These are phyloP conservation scores for Turnix velox DNA, from an alignment of 2,113 vertebrate genomes.

Conservation along the genomic window DNA sequence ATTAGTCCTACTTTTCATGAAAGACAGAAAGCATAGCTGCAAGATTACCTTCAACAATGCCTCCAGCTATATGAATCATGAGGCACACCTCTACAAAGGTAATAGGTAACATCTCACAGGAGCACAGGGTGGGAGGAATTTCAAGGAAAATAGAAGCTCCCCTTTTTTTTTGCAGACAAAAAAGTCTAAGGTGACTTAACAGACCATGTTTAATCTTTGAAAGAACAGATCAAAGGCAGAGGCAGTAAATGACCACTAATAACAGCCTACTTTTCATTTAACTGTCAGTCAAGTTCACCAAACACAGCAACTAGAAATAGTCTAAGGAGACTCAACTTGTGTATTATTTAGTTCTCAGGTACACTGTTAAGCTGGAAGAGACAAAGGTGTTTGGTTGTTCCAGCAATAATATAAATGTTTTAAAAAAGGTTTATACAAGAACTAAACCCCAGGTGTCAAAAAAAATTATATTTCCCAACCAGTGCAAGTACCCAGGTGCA, in stretches of 20 bases:
- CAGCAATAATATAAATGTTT: not conserved
- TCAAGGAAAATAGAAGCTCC: not conserved
- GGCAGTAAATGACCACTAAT: constrained; percentile 44
- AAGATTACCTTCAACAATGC: constrained; percentile 15
- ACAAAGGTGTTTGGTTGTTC: constrained; percentile 23
- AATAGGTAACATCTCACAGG: not conserved
- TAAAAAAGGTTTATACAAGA: not conserved
- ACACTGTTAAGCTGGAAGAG: not conserved
- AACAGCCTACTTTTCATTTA: constrained; percentile 29
- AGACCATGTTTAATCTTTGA: not conserved
- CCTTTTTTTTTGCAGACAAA: not conserved
- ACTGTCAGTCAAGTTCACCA: constrained; percentile 14
- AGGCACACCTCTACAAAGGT: not conserved
- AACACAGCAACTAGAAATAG: constrained; percentile 3
- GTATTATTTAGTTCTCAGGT: constrained; percentile 7
- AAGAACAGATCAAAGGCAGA: constrained; percentile 33
- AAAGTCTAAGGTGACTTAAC: constrained; percentile 29
- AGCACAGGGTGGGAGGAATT: not conserved
- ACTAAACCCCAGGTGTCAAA: not conserved
- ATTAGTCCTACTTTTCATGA: constrained; percentile 18
- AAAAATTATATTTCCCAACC: not conserved
- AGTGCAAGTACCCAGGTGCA: not conserved
- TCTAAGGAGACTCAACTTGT: not conserved
- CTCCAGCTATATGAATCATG: not conserved
- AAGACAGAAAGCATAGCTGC: not conserved